phyloP scores from a whole-genome alignment of 2,797 vertebrate species.

The Carduelis carduelis region DNA sequence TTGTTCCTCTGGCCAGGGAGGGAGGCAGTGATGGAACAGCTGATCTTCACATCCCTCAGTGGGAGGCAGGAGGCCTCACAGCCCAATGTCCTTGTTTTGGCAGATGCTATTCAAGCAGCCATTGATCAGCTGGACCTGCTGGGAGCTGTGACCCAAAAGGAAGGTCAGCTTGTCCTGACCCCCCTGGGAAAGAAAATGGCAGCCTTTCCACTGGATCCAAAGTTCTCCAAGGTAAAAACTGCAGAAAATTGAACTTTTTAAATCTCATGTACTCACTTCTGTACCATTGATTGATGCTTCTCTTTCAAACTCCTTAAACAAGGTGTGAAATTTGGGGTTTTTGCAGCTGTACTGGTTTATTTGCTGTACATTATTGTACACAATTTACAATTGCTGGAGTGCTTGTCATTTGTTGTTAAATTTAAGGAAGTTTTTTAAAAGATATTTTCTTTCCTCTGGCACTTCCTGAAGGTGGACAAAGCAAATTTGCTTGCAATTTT shows the following conservation, averaged over 20 bases:
- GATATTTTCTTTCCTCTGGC: background rate
- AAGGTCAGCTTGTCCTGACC: conserved; percentile 84
- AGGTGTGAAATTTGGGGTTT: background rate
- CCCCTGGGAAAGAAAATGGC: conserved; percentile 93
- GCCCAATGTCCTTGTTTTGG: background rate
- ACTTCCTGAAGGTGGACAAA: background rate
- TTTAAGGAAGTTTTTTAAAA: background rate
- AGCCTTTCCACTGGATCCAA: conserved; percentile 92
- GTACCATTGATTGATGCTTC: background rate
- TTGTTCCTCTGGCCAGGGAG: background rate
- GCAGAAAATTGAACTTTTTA: background rate
- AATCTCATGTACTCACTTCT: fast-evolving
- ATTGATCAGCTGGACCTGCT: conserved; percentile 88
- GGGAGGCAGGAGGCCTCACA: background rate
- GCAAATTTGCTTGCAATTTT: background rate
- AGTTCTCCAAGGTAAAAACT: conserved; percentile 89
- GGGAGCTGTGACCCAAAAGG: conserved; percentile 87
- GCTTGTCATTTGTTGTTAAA: background rate
- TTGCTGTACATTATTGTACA: background rate
- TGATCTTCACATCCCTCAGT: background rate
- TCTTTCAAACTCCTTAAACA: background rate
- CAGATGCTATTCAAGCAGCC: conserved; percentile 88
- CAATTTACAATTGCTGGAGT: background rate
- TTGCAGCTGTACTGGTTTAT: background rate
- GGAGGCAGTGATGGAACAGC: background rate